These are phyloP conservation scores for Cuculus canorus DNA, from an alignment of 2,797 vertebrate genomes.

Conservation along the genomic window DNA sequence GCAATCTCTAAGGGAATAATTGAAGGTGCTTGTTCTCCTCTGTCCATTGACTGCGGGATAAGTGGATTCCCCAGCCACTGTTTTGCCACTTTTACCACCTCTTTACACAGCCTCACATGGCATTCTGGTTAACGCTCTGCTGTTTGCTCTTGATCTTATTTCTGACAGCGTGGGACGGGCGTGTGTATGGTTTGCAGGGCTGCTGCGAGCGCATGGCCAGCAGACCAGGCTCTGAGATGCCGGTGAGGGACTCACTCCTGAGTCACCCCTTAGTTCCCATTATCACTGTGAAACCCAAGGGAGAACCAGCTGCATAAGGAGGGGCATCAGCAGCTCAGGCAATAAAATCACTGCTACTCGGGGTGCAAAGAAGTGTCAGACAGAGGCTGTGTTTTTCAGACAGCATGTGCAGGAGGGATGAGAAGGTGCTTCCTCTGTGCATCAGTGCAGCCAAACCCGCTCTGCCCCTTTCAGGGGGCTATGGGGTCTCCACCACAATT, in stretches of 20 bases:
- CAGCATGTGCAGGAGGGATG: not conserved
- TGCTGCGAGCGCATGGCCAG: not conserved
- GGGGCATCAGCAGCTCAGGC: not conserved
- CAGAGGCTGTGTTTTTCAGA: not conserved
- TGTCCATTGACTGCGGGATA: not conserved
- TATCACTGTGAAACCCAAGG: not conserved
- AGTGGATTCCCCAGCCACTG: not conserved
- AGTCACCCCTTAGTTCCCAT: not conserved
- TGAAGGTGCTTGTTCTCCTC: not conserved
- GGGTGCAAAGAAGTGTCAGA: not conserved
- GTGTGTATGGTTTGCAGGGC: not conserved
- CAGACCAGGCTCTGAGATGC: not conserved
- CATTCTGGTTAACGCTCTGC: constrained; percentile 20
- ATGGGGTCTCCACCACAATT: not conserved
- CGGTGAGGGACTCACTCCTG: not conserved
- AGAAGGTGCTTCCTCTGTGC: not conserved
- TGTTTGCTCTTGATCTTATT: constrained; percentile 37
- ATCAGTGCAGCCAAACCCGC: not conserved
- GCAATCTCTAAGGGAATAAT: not conserved
- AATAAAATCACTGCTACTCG: not conserved
- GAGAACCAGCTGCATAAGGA: not conserved
- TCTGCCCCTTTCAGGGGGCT: not conserved
- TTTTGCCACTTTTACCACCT: constrained; percentile 50
- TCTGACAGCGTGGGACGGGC: not conserved
- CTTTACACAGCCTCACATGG: constrained; percentile 13